phyloP scores from a whole-genome alignment of 1,140 invertebrate species.

The Bombus waltoni region DNA sequence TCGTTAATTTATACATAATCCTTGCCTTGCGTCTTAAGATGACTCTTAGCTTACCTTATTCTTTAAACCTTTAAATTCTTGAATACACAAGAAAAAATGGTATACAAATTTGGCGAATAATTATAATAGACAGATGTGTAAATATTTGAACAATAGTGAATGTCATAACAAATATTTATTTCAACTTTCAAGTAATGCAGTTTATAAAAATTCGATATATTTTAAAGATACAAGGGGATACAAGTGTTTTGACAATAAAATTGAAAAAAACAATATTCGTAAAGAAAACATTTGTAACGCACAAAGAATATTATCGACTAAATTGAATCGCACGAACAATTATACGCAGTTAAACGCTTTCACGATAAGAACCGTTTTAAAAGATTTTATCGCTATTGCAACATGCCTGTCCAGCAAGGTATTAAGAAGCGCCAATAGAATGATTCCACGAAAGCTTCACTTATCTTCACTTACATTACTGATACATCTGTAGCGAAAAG shows the following conservation, averaged over 20 bases:
- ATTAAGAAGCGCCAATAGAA: conserved; percentile 28
- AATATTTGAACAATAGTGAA: background rate
- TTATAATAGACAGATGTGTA: background rate
- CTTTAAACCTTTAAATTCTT: background rate
- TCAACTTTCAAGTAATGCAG: background rate
- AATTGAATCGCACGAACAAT: background rate
- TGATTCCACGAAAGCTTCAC: conserved; percentile 9
- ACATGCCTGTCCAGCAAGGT: conserved; percentile 6
- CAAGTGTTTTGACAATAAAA: background rate
- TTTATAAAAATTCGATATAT: background rate
- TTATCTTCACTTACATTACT: conserved; percentile 12
- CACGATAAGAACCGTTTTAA: background rate
- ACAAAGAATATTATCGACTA: background rate
- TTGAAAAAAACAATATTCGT: background rate
- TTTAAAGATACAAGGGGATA: background rate
- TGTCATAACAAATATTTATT: background rate
- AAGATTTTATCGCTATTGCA: conserved; percentile 27
- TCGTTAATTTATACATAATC: background rate
- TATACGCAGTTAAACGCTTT: background rate
- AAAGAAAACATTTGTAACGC: background rate
- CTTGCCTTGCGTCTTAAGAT: too few species aligned
- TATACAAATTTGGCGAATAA: background rate
- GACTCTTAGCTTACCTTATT: too few species aligned
- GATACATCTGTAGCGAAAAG: background rate
- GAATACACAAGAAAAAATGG: background rate